phyloP scores from a whole-genome alignment of 2,797 vertebrate genomes.

The Intellagama lesueurii region DNA sequence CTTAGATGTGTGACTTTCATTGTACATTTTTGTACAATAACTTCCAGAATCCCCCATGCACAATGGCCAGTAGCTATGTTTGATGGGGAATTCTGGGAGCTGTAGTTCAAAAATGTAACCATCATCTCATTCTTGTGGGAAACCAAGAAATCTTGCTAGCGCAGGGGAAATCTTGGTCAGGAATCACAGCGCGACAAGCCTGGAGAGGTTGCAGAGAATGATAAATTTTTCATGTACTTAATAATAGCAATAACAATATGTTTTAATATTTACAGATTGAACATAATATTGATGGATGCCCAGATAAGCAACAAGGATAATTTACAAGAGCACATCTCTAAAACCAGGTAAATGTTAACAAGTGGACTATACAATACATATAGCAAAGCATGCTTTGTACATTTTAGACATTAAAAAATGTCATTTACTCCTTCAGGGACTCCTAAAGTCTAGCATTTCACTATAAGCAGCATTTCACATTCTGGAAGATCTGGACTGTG shows the following conservation, averaged over 20 bases:
- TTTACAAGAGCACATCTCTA: not conserved
- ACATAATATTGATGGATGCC: conserved; percentile 10
- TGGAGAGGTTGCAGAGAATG: no score
- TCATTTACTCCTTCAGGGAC: not conserved
- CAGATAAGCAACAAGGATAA: conserved; percentile 20
- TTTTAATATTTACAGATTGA: conserved; percentile 59
- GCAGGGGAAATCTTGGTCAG: no score
- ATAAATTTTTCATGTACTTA: no score
- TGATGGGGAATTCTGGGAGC: no score
- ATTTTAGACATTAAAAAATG: not conserved
- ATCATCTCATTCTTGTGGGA: no score
- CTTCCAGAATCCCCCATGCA: not conserved
- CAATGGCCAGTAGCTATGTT: no score
- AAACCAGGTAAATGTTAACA: conserved; percentile 31
- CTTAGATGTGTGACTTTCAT: not conserved
- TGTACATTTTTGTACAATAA: not conserved
- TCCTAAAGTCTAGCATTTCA: not conserved
- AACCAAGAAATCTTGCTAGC: no score
- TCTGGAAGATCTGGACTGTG: not conserved
- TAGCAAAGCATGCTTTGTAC: no score
- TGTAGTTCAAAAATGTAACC: not conserved
- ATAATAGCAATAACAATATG: not conserved
- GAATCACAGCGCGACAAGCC: no score
- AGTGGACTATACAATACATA: conserved; percentile 16
- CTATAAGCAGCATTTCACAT: not conserved